Evolutionary conservation across 2,113 vertebrate species (phyloP), one percentile per base, ranked within the genome.

Genomic region (Forbesichthys agassizii): DNA sequence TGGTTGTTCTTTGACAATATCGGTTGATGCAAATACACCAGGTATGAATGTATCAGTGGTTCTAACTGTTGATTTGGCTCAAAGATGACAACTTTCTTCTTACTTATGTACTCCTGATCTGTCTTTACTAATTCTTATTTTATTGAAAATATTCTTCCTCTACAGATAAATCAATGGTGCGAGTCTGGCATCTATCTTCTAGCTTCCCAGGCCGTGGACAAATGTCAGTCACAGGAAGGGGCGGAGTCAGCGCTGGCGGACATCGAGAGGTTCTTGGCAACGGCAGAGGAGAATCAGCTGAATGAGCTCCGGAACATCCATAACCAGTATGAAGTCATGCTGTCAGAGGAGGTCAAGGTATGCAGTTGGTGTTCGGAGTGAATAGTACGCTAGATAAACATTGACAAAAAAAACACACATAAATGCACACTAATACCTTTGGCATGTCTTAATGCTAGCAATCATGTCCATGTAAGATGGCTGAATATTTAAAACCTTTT

Each of bases 221-320:
- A 96, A 78, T 99, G 96, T 85, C 97, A 99, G 84, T 95, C 96
- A 48, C 95, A 96, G 90, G 97, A 99, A 69, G 97, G 96, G 49
- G 95, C 97, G 11, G 96, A 98, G 82, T 90, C 92, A 10, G 96
- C 96, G 0, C 90, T 98, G 13, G 85, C 83, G 9, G 96, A 98
- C 88, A 96, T 98, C 0, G 92, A 97, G 75, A 84, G 68, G 12
- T 99, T 96, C 81, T 88, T 95, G 86, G 88, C 90, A 70, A 93
- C 94, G 0, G 93, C 93, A 5, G 91, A 93, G 57, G 93, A 96
- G 48, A 90, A 94, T 80, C 93, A 95, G 48, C 85, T 96, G 51
- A 91, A 88, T 33, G 94, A 92, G 72, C 91, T 94, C 0, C 94
- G 91, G 85, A 95, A 97, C 49, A 94, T 97, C 75, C 93, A 94